Conservation (phyloP, 2,797 vertebrate genomes). For the Xiphorhynchus erythropygius region DNA sequence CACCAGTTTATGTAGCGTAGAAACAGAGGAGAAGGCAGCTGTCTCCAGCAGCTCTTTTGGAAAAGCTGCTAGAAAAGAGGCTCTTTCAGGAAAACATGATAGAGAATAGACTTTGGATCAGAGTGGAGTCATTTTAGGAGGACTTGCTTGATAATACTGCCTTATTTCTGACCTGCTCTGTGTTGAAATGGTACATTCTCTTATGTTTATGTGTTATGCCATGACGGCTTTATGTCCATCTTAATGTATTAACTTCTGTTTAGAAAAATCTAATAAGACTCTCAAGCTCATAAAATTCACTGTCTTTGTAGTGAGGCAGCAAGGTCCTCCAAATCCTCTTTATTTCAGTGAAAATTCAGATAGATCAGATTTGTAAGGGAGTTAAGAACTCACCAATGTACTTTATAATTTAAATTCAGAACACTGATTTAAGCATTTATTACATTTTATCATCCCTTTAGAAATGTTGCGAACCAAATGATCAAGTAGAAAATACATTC, state of each 20-base stretch:
- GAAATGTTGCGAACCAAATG: not conserved
- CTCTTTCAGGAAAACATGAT: not conserved
- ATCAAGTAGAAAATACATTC: not conserved
- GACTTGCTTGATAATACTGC: not conserved
- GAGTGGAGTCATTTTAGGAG: not conserved
- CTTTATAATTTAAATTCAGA: not conserved
- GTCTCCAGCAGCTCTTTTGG: not conserved
- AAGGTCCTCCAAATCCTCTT: not conserved
- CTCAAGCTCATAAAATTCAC: not conserved
- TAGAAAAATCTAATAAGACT: not conserved
- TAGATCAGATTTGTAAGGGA: not conserved
- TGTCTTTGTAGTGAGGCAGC: not conserved
- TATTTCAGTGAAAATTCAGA: not conserved
- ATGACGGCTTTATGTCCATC: not conserved
- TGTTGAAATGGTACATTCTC: not conserved
- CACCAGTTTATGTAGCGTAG: fast-evolving
- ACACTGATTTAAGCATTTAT: not conserved
- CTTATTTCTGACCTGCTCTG: not conserved
- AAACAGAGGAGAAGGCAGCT: not conserved
- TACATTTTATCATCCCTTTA: not conserved
- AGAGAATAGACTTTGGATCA: not conserved
- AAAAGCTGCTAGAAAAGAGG: not conserved
- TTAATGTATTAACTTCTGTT: not conserved
- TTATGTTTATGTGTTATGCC: not conserved
- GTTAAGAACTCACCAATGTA: not conserved